These are phyloP conservation scores for Steinernema carpocapsae DNA, from an alignment of 2,888 invertebrate species.

Conservation along the genomic window DNA sequence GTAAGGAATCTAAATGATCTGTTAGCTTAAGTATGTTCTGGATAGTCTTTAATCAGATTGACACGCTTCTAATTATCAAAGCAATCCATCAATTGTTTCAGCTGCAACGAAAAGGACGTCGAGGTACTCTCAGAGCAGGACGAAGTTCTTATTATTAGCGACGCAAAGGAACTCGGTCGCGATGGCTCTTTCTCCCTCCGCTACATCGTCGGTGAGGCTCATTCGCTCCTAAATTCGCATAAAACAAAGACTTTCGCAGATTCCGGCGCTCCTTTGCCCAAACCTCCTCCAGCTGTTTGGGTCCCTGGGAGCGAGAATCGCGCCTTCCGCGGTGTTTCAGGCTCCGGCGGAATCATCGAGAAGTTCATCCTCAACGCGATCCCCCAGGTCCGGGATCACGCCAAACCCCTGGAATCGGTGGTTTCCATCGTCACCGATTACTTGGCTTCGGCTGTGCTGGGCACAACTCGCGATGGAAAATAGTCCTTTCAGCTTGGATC, in stretches of 20 bases:
- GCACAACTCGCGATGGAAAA: conserved; percentile 40
- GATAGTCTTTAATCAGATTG: background rate
- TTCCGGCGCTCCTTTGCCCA: conserved; percentile 53
- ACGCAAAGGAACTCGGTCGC: conserved; percentile 41
- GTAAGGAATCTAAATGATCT: conserved; percentile 42
- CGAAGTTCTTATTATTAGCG: conserved; percentile 59
- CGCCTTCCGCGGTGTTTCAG: conserved; percentile 61
- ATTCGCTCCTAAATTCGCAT: conserved; percentile 29
- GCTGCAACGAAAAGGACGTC: conserved; percentile 60
- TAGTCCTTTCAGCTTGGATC: background rate
- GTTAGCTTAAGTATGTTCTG: too few species aligned
- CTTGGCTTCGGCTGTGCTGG: conserved; percentile 53
- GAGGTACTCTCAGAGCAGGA: conserved; percentile 64
- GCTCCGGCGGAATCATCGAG: conserved; percentile 61
- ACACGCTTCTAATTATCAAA: too few species aligned
- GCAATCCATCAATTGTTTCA: too few species aligned
- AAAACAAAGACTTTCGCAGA: too few species aligned
- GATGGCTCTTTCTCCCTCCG: conserved; percentile 55
- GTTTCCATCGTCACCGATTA: conserved; percentile 55
- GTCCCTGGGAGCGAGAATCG: conserved; percentile 64
- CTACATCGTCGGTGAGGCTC: conserved; percentile 49
- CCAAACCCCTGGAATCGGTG: conserved; percentile 49
- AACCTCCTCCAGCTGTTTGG: conserved; percentile 57
- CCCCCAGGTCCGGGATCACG: conserved; percentile 58
- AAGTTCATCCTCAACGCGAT: conserved; percentile 66